phyloP scores from a whole-genome alignment of 2,113 vertebrate genomes.

The Takifugu flavidus region DNA sequence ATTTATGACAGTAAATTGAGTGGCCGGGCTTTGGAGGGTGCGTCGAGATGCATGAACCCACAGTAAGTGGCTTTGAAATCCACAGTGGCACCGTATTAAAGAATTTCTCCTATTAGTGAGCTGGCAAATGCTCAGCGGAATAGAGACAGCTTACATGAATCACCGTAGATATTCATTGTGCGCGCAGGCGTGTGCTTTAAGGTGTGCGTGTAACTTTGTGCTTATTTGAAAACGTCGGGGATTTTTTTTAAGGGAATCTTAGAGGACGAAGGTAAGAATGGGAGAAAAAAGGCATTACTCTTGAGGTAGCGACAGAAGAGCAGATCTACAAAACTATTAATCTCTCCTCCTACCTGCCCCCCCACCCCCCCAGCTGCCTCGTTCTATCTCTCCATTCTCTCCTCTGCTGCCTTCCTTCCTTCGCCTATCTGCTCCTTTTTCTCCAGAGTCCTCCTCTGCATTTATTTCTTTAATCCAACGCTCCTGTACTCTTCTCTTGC shows the following conservation, averaged over 20 bases:
- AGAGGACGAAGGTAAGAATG: slow-evolving; percentile 62
- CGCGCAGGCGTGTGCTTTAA: slow-evolving; percentile 33
- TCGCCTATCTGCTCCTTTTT: slow-evolving; percentile 44
- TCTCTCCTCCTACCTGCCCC: slow-evolving; percentile 55
- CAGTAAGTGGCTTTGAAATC: slow-evolving; percentile 73
- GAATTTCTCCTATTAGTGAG: slow-evolving; percentile 71
- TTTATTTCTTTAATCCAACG: slow-evolving; percentile 70
- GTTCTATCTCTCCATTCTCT: slow-evolving; percentile 48
- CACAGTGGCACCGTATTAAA: slow-evolving; percentile 67
- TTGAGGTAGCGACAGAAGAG: slow-evolving; percentile 65
- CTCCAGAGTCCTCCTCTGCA: slow-evolving; percentile 64
- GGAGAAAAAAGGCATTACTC: slow-evolving; percentile 64
- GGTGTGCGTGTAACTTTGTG: slow-evolving; percentile 13
- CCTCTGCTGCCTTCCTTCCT: slow-evolving; percentile 41
- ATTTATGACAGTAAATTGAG: slow-evolving; percentile 53
- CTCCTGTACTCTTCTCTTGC: slow-evolving; percentile 46
- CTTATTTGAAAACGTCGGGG: slow-evolving; percentile 55
- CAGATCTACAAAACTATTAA: slow-evolving; percentile 74
- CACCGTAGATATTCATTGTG: slow-evolving; percentile 63
- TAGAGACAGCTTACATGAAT: slow-evolving; percentile 70
- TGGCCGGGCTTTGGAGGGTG: slow-evolving; percentile 44
- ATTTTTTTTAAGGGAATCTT: slow-evolving; percentile 40
- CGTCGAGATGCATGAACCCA: slow-evolving; percentile 60
- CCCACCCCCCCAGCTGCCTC: slow-evolving; percentile 17
- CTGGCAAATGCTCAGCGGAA: slow-evolving; percentile 71